Conservation (phyloP, 2,797 vertebrate species). For the Hippoglossus hippoglossus region DNA sequence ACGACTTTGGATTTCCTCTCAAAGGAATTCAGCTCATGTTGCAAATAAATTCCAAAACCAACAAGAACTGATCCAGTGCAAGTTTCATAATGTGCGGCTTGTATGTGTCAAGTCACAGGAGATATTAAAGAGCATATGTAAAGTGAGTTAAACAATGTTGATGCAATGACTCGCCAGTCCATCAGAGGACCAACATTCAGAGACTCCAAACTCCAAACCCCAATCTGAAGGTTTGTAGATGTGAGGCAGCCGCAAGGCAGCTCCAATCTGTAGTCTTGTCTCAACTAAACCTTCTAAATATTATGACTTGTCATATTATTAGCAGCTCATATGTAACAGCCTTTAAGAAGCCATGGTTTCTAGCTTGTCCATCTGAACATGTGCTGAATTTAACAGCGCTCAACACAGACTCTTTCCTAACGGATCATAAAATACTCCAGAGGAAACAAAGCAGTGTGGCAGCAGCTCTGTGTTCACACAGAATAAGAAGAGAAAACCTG, state of each 20-base stretch:
- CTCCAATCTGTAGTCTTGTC: background rate
- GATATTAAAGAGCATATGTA: too few species aligned
- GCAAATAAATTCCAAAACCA: constrained; percentile 9
- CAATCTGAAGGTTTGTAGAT: background rate
- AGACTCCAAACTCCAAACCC: too few species aligned
- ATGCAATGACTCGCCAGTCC: background rate
- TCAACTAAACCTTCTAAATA: background rate
- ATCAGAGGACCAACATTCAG: too few species aligned
- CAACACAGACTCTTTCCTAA: background rate
- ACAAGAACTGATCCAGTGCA: background rate
- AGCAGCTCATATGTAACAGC: background rate
- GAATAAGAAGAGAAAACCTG: constrained; percentile 24
- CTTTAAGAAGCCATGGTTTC: background rate
- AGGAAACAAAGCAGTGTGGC: constrained; percentile 15
- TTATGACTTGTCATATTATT: background rate
- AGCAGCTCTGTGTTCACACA: constrained; percentile 13
- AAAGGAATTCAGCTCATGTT: background rate
- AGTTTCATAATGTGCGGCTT: background rate
- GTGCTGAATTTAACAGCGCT: constrained; percentile 3
- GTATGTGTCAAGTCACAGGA: background rate
- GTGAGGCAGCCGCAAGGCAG: background rate
- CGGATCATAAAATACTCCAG: constrained; percentile 26
- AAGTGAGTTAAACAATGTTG: too few species aligned
- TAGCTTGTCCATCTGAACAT: constrained; percentile 17
- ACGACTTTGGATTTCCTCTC: constrained; percentile 20